These are phyloP conservation scores for Nymphalis polychloros DNA, from an alignment of 2,888 invertebrate genomes.

Conservation along the genomic window DNA sequence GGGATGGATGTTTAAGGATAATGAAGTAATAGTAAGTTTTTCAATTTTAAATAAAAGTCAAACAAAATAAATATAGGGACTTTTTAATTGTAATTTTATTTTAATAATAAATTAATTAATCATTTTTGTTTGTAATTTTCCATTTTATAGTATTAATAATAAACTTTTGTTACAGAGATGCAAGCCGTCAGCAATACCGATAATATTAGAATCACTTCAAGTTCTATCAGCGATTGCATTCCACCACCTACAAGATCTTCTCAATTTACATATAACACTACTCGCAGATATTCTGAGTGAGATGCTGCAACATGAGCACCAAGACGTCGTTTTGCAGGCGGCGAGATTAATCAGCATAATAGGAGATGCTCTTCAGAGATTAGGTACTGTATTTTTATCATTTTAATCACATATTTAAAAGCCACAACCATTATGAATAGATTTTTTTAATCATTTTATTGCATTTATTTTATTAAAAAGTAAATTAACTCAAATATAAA, in stretches of 20 bases:
- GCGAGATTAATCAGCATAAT: slow-evolving; percentile 86
- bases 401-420: neutral
- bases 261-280: slow-evolving; percentile 80
- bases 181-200: slow-evolving; percentile 81
- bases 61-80: neutral
- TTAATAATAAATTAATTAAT: too few species aligned
- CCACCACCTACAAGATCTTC: slow-evolving; percentile 81
- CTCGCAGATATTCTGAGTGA: slow-evolving; percentile 83
- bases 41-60: slow-evolving; percentile 7
- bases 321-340: slow-evolving; percentile 87
- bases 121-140: neutral
- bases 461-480: too few species aligned
- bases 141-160: neutral
- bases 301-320: slow-evolving; percentile 82
- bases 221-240: slow-evolving; percentile 84
- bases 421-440: too few species aligned
- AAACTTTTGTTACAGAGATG: slow-evolving; percentile 59
- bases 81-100: too few species aligned
- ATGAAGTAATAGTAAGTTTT: slow-evolving; percentile 58
- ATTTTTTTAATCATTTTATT: too few species aligned
- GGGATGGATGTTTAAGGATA: slow-evolving; percentile 68
- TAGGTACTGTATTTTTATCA: slow-evolving; percentile 56
- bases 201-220: slow-evolving; percentile 90
- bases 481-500: too few species aligned
- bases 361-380: slow-evolving; percentile 83